Percentiles rank a stretch among this genome's conserved stretches.
Conservation (phyloP, 2,888 invertebrate genomes). For the Ctena decussata region DNA sequence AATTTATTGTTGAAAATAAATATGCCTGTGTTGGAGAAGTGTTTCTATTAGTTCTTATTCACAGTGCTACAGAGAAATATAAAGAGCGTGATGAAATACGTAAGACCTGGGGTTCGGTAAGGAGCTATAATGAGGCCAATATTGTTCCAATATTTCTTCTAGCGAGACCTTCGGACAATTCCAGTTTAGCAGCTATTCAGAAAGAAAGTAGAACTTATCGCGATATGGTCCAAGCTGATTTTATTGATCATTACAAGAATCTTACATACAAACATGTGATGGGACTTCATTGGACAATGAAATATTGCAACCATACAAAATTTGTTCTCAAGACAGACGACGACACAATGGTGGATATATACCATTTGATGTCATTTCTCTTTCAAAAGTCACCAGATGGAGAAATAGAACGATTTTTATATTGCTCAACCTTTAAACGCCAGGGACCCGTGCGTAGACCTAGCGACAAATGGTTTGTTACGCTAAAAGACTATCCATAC, state of each 20-base stretch:
- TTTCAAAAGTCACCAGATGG: slow-evolving; percentile 49
- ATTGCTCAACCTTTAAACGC: slow-evolving; percentile 70
- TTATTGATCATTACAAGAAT: slow-evolving; percentile 84
- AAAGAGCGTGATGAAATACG: slow-evolving; percentile 64
- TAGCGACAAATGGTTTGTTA: slow-evolving; percentile 74
- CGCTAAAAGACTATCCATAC: slow-evolving; percentile 68
- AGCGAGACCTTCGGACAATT: slow-evolving; percentile 39
- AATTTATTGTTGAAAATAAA: slow-evolving; percentile 50
- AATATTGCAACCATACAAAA: slow-evolving; percentile 80
- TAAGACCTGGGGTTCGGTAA: slow-evolving; percentile 69
- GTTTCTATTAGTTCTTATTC: slow-evolving; percentile 59
- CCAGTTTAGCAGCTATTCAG: slow-evolving; percentile 26
- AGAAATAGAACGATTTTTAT: slow-evolving; percentile 63
- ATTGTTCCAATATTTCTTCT: slow-evolving; percentile 66
- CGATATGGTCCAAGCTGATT: slow-evolving; percentile 80
- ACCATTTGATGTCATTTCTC: slow-evolving; percentile 88
- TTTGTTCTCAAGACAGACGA: slow-evolving; percentile 85
- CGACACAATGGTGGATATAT: slow-evolving; percentile 85
- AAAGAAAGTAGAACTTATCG: slow-evolving; percentile 51
- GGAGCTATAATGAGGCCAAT: slow-evolving; percentile 29
- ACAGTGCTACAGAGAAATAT: slow-evolving; percentile 64
- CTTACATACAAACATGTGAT: slow-evolving; percentile 85
- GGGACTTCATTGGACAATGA: slow-evolving; percentile 78
- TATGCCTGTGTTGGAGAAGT: slow-evolving; percentile 56
- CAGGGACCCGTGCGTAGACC: slow-evolving; percentile 58